These are phyloP conservation scores for Temnothorax curvispinosus DNA, from an alignment of 1,140 invertebrate genomes.

Conservation along the genomic window DNA sequence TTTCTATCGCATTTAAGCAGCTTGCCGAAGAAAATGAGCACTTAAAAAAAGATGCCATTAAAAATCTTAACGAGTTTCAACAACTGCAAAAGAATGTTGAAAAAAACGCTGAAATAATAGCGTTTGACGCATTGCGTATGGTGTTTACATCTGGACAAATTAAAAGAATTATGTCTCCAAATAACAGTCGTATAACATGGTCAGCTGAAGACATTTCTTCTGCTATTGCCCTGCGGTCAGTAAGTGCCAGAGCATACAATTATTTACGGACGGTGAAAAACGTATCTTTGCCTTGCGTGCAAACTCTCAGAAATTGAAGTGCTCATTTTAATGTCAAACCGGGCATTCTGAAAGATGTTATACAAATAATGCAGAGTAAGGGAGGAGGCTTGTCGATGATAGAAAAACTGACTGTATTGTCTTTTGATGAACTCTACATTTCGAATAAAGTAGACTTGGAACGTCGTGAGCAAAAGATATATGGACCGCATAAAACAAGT, in stretches of 20 bases:
- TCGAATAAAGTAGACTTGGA: neutral
- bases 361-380: neutral
- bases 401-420: neutral
- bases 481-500: neutral
- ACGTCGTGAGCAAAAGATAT: neutral
- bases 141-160: no score
- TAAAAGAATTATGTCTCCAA: no score
- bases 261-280: neutral
- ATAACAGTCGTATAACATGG: neutral
- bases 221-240: neutral
- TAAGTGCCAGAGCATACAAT: neutral
- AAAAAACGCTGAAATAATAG: no score
- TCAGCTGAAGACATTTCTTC: constrained; percentile 14
- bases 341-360: neutral
- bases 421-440: constrained; percentile 8
- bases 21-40: no score
- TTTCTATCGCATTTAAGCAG: no score
- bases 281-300: neutral
- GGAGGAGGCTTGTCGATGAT: neutral
- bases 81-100: no score
- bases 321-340: neutral
- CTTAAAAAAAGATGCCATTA: no score
- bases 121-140: no score
- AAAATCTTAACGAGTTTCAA: no score
- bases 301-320: neutral